phyloP scores from a whole-genome alignment of 2,888 invertebrate species.

The Lomographa bimaculata region DNA sequence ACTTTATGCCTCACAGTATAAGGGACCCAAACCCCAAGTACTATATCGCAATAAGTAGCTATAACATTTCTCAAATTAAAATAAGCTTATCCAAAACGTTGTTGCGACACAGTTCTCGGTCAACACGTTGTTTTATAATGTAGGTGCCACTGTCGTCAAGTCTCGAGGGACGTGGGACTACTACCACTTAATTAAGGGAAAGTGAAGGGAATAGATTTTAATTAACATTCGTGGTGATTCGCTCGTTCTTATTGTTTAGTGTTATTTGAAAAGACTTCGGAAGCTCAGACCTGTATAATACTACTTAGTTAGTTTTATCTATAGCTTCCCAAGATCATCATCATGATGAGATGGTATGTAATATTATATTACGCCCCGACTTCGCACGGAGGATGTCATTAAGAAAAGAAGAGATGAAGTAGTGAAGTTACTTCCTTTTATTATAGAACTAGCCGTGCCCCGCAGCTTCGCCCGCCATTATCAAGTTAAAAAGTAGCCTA shows the following conservation, averaged over 20 bases:
- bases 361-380: too few relatives aligned
- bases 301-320: too few relatives aligned
- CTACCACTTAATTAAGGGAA: slow-evolving; percentile 78
- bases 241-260: slow-evolving; percentile 49
- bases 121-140: background rate
- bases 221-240: slow-evolving; percentile 68
- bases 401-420: too few relatives aligned
- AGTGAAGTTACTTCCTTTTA: too few relatives aligned
- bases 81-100: background rate
- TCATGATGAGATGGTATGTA: too few relatives aligned
- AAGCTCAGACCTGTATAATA: too few relatives aligned
- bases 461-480: too few relatives aligned
- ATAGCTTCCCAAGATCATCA: too few relatives aligned
- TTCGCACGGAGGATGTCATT: too few relatives aligned
- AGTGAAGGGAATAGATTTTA: slow-evolving; percentile 71
- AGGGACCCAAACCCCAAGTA: background rate
- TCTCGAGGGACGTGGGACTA: slow-evolving; percentile 66
- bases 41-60: background rate
- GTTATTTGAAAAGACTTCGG: slow-evolving; percentile 51
- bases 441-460: too few relatives aligned
- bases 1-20: slow-evolving; percentile 51
- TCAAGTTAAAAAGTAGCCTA: too few relatives aligned
- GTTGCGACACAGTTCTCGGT: slow-evolving; percentile 2
- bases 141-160: slow-evolving; percentile 53
- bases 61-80: background rate